A percentile compares a stretch with the other conserved stretches of the same genome.
Conservation (phyloP, 2,113 vertebrate species). For the Phyllostomus discolor region DNA sequence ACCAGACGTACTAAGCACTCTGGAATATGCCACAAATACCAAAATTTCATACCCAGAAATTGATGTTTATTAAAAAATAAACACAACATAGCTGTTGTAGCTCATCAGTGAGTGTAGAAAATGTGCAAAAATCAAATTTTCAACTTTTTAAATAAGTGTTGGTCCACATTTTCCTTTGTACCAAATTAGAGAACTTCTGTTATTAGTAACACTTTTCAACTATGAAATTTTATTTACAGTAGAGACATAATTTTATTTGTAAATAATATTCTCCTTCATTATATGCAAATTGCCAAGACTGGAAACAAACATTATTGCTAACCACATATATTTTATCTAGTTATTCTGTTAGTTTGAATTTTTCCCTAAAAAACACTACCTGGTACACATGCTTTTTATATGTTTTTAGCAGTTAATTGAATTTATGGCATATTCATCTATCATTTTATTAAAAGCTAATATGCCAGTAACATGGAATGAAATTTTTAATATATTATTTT, state of each 20-base stretch:
- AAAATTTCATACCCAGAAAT: background rate
- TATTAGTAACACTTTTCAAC: background rate
- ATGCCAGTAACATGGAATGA: background rate
- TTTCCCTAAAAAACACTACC: background rate
- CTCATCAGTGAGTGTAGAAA: background rate
- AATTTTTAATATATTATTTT: slow-evolving; percentile 43
- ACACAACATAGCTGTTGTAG: background rate
- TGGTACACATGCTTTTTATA: background rate
- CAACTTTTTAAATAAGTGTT: background rate
- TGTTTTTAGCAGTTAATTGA: background rate
- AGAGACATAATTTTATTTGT: background rate
- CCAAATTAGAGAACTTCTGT: background rate
- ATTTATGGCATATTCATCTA: background rate
- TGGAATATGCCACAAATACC: background rate
- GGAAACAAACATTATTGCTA: background rate
- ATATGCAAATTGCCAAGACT: background rate
- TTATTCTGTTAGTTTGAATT: background rate
- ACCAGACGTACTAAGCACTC: background rate
- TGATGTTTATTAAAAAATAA: background rate
- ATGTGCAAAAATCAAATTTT: background rate
- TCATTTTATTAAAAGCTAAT: background rate
- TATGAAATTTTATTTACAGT: background rate
- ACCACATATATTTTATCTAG: background rate
- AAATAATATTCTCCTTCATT: background rate
- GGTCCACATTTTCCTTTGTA: background rate